phyloP scores from a whole-genome alignment of 1,140 invertebrate genomes.

The Araneus ventricosus region DNA sequence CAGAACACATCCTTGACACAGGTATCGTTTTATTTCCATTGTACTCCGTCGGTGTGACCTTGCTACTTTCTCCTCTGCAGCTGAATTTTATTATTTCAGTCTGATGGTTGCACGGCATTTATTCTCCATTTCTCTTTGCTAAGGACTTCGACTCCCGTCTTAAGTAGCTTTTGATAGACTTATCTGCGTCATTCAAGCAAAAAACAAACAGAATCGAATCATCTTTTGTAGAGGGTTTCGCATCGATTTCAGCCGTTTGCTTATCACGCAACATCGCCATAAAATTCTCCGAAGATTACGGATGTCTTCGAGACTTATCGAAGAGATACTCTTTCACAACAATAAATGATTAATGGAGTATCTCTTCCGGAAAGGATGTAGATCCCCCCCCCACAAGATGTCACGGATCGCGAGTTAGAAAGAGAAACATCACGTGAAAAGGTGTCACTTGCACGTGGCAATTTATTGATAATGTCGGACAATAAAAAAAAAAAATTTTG shows the following conservation, averaged over 20 bases:
- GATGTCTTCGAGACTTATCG: constrained; percentile 12
- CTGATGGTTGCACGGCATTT: not conserved
- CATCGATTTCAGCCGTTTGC: not conserved
- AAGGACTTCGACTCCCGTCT: constrained; percentile 24
- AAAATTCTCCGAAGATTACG: not conserved
- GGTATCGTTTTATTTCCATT: constrained; percentile 17
- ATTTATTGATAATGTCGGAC: too few species aligned
- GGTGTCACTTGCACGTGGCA: too few species aligned
- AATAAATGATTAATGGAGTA: not conserved
- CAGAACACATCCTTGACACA: constrained; percentile 10
- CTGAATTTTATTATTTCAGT: constrained; percentile 29
- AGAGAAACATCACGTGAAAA: too few species aligned
- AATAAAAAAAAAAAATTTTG: too few species aligned
- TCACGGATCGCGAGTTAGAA: not conserved
- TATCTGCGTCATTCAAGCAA: not conserved
- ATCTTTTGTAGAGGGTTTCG: not conserved
- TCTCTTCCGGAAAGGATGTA: not conserved
- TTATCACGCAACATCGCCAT: constrained; percentile 15
- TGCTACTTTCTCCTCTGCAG: not conserved
- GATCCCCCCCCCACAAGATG: not conserved
- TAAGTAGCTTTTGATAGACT: not conserved
- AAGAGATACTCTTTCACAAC: not conserved
- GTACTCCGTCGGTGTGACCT: not conserved
- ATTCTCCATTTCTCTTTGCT: not conserved
- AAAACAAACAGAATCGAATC: constrained; percentile 2